phyloP scores from a whole-genome alignment of 1,140 invertebrate genomes.

The Hyles euphorbiae region DNA sequence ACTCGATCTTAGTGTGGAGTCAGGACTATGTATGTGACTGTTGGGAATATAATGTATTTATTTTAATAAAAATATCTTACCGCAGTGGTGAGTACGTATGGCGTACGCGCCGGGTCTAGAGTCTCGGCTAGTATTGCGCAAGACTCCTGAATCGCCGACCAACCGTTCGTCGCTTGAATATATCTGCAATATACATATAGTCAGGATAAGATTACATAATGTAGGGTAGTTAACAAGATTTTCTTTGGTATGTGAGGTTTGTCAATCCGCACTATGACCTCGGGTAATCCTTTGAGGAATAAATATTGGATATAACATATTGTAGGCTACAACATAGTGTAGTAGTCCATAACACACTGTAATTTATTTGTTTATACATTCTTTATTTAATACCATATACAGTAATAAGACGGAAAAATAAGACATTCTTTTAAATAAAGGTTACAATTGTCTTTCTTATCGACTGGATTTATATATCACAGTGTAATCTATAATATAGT shows the following conservation, averaged over 20 bases:
- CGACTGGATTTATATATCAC: too few species aligned
- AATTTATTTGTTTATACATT: neutral
- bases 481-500: too few species aligned
- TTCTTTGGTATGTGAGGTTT: neutral
- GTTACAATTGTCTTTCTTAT: too few species aligned
- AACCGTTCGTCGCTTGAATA: constrained; percentile 47
- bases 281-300: neutral
- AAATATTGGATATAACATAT: neutral
- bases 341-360: neutral
- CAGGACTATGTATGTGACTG: neutral
- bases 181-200: constrained; percentile 34
- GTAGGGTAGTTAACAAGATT: neutral
- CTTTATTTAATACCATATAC: too few species aligned
- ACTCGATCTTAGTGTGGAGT: too few species aligned
- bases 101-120: constrained; percentile 55
- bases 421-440: too few species aligned
- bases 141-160: constrained; percentile 53
- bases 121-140: constrained; percentile 49
- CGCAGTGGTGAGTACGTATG: constrained; percentile 39
- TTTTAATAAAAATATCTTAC: constrained; percentile 34
- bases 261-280: neutral
- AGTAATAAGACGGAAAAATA: too few species aligned
- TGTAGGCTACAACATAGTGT: neutral
- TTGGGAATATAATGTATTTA: neutral
- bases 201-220: neutral